Conservation (phyloP, 2,113 vertebrate species). For the Tragelaphus imberbis region DNA sequence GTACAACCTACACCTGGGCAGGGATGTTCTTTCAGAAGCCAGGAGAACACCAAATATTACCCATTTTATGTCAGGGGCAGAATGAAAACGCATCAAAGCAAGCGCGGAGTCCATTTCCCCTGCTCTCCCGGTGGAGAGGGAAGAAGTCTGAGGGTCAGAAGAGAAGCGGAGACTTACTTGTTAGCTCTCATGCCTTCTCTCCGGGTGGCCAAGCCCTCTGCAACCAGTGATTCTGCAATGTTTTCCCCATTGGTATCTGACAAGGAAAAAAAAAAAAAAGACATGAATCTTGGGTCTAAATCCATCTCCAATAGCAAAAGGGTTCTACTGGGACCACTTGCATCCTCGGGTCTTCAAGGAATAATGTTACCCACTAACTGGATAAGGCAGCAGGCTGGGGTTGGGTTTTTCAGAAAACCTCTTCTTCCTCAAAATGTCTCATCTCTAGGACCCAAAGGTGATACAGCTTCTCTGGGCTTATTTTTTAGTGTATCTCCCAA, state of each 20-base stretch:
- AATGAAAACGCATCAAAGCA: neutral
- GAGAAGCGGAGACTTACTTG: slow-evolving; percentile 81
- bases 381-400: neutral
- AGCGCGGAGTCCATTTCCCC: neutral
- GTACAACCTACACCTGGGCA: neutral
- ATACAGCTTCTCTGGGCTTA: neutral
- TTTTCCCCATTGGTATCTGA: slow-evolving; percentile 93
- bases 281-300: neutral
- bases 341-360: neutral
- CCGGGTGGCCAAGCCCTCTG: slow-evolving; percentile 91
- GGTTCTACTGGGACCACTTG: neutral
- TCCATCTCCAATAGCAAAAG: neutral
- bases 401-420: neutral
- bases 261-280: neutral
- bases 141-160: neutral
- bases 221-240: slow-evolving; percentile 92
- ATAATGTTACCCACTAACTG: neutral
- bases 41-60: neutral
- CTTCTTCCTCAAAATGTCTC: neutral
- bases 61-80: neutral
- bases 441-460: neutral
- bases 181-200: slow-evolving; percentile 94
- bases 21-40: neutral
- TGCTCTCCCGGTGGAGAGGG: neutral
- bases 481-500: neutral